Evolutionary conservation across 2,797 vertebrate species (phyloP).

Genomic region (Enteromius argenteus): DNA sequence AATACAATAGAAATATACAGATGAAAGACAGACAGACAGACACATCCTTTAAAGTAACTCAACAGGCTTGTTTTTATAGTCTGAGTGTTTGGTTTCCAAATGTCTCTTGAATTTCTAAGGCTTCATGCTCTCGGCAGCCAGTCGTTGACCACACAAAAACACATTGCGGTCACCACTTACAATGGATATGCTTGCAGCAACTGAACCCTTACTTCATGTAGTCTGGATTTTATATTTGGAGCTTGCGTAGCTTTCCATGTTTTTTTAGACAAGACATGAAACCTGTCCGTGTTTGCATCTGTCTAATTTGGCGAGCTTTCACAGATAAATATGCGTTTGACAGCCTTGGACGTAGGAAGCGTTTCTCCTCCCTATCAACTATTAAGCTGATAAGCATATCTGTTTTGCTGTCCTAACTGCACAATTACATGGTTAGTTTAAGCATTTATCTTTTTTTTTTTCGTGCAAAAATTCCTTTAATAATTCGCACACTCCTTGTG

Average conservation of each 20-base stretch:
- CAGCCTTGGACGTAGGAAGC: background rate
- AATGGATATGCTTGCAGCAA: background rate
- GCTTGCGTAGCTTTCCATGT: background rate
- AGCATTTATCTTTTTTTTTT: background rate
- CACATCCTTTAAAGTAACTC: background rate
- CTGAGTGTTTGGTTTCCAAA: constrained; percentile 17
- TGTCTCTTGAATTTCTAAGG: constrained; percentile 17
- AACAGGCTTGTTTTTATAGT: constrained; percentile 4
- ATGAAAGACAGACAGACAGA: background rate
- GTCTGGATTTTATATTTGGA: background rate
- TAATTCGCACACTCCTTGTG: background rate
- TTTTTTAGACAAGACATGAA: background rate
- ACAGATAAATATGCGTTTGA: background rate
- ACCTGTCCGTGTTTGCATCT: background rate
- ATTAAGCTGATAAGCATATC: constrained; percentile 6
- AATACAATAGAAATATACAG: background rate
- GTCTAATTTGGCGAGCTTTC: background rate
- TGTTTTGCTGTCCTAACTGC: constrained; percentile 5
- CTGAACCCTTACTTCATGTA: background rate
- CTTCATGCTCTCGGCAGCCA: constrained; percentile 13
- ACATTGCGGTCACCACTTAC: constrained; percentile 14
- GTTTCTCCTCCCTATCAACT: background rate
- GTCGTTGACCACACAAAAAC: constrained; percentile 13
- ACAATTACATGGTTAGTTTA: constrained; percentile 6
- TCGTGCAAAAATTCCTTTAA: background rate